Base-by-base conservation (phyloP, 2,888 invertebrate genomes). In the Abrostola tripartita region DNA sequence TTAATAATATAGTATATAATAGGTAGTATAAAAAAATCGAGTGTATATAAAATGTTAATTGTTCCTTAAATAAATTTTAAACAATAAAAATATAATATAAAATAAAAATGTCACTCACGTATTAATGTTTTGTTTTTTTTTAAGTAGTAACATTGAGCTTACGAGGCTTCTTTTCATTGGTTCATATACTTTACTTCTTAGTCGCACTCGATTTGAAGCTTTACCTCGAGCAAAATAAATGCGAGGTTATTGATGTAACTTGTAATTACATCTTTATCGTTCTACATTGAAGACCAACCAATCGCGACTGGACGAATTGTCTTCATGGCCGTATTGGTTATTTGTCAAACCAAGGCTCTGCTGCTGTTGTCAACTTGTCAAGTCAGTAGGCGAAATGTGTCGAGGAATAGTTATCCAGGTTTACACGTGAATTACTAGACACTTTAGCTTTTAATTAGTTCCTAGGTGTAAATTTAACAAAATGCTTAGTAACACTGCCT, bases 281-380 rank as follows among this genome's bases (percentile, higher is more conserved):
- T 52, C 0, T 51, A 6, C 9, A n/a, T 10, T 35, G 5, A 14
- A 5, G 47, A 10, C 38, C 10, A 77, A 76, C 94, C 94, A 93
- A 93, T 93, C 78, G 79, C 50, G 71, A 71, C 78, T 64, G 81
- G 92, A 93, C 94, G 89, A 94, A 93, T 93, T 92, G 89, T 89
- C 90, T 89, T 85, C 70, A 14, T 53, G 69, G 71, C 79, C 44
- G 8, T 47, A 47, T 47, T 79, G 73, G 79, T 71, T 81, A 81
- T 75, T 84, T 90, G 90, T 89, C 90, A 91, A 88, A 84, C 74
- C 71, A 68, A 68, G 12, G 62, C 24, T 9, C 24, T 24, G 57
- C 58, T 61, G 52, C 70, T 78, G 77, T 81, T 86, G 85, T 87
- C 85, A 47, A 47, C 44, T 47, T 47, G 44, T 47, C 44, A 44